phyloP scores from a whole-genome alignment of 2,797 vertebrate species.

The Lutjanus argentimaculatus region DNA sequence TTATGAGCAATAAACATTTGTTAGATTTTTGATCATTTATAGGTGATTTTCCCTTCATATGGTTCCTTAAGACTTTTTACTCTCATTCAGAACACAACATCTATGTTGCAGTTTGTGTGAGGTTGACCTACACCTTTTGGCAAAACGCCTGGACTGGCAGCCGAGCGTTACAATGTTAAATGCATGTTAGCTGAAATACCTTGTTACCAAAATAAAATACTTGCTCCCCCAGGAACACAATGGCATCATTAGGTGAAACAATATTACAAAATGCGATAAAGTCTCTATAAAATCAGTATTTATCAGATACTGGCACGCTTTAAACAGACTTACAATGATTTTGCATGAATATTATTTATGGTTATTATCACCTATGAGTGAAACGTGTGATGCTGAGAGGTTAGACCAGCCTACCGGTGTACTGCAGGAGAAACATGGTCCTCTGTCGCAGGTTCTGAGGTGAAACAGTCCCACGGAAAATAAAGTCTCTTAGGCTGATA shows the following conservation, averaged over 20 bases:
- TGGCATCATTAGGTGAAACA: neutral
- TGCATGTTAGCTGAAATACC: neutral
- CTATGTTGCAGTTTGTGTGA: no score
- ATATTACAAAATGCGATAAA: neutral
- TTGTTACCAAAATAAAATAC: neutral
- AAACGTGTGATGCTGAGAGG: neutral
- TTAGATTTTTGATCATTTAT: no score
- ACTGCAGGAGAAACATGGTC: conserved; percentile 50
- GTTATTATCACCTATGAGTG: neutral
- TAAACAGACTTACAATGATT: neutral
- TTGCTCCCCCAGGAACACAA: neutral
- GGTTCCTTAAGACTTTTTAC: no score
- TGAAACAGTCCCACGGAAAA: neutral
- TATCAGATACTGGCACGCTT: neutral
- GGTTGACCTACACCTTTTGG: no score
- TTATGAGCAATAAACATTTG: no score
- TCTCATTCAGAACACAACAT: no score
- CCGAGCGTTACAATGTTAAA: neutral
- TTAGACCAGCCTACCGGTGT: conserved; percentile 32
- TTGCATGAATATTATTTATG: neutral
- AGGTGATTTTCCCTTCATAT: no score
- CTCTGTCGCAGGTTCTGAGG: neutral
- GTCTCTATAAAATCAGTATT: neutral
- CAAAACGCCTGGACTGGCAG: no score
- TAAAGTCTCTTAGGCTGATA: neutral